phyloP scores from a whole-genome alignment of 2,888 invertebrate species.

The Latrodectus hesperus region DNA sequence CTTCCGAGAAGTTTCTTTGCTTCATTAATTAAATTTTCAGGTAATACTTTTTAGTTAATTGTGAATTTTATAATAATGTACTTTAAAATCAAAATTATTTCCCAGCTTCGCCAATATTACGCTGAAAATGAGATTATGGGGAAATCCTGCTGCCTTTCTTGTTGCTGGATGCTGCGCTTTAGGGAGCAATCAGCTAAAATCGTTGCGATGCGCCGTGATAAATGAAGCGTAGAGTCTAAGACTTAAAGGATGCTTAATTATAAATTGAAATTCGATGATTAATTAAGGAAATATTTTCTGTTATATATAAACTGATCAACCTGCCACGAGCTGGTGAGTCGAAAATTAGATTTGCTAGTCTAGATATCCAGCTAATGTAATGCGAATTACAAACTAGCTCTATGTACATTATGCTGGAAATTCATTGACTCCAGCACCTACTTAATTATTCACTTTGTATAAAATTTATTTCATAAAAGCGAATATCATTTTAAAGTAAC shows the following conservation, averaged over 20 bases:
- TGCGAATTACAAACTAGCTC: too few species aligned
- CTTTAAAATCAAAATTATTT: conserved; percentile 44
- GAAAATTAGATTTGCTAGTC: conserved; percentile 24
- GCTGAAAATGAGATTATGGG: conserved; percentile 31
- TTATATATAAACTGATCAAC: conserved; percentile 45
- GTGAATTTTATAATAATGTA: conserved; percentile 37
- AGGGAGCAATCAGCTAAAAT: conserved; percentile 30
- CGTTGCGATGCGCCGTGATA: conserved; percentile 45
- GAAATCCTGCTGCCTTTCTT: conserved; percentile 27
- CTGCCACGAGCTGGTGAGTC: conserved; percentile 29
- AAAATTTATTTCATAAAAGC: too few species aligned
- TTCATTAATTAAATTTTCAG: conserved; percentile 47
- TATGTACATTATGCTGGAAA: too few species aligned
- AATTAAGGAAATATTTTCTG: conserved; percentile 62
- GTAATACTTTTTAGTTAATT: conserved; percentile 43
- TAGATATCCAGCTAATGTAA: too few species aligned
- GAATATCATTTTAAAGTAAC: too few species aligned
- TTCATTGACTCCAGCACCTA: too few species aligned
- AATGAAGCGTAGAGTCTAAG: conserved; percentile 51
- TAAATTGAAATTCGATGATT: conserved; percentile 65
- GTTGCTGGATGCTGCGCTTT: conserved; percentile 21
- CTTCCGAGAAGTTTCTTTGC: conserved; percentile 9
- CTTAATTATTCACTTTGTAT: too few species aligned
- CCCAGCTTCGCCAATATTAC: neutral
- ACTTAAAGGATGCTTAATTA: conserved; percentile 61